Percentiles rank a stretch among this genome's conserved stretches.
These are phyloP conservation scores for Neotragus moschatus DNA, from an alignment of 2,113 vertebrate genomes.

Conservation along the genomic window DNA sequence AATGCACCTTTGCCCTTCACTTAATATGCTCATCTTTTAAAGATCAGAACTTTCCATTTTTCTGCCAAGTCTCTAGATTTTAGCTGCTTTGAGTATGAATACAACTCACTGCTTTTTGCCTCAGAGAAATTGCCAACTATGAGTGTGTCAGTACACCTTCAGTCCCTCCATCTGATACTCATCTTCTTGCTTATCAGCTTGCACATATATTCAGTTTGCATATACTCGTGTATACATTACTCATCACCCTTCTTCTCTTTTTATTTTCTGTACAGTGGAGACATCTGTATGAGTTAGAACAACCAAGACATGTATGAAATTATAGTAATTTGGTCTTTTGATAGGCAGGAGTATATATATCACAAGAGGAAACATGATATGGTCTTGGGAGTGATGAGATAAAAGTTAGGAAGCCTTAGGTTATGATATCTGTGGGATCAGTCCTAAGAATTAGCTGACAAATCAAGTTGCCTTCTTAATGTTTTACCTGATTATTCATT, in stretches of 20 bases:
- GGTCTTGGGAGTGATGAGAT: fast-evolving
- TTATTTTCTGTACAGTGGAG: neutral
- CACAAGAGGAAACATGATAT: neutral
- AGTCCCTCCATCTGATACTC: neutral
- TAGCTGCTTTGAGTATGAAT: neutral
- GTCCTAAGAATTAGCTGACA: neutral
- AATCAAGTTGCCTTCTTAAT: neutral
- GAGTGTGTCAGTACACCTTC: neutral
- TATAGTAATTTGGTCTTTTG: neutral
- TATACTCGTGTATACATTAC: neutral
- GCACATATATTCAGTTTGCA: neutral
- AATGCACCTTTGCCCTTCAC: neutral
- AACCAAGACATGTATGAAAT: neutral
- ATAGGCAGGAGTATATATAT: neutral
- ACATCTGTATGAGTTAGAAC: neutral
- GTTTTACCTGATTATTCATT: neutral
- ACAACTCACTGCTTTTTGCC: neutral
- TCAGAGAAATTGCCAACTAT: neutral
- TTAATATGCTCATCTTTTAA: neutral
- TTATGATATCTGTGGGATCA: neutral
- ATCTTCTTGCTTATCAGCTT: neutral
- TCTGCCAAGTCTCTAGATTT: neutral
- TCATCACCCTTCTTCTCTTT: neutral
- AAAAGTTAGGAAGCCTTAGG: neutral
- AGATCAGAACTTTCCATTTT: neutral